A percentile compares a stretch with the other conserved stretches of the same genome.
phyloP scores from a whole-genome alignment of 2,888 invertebrate genomes.

The Plebejus anna region DNA sequence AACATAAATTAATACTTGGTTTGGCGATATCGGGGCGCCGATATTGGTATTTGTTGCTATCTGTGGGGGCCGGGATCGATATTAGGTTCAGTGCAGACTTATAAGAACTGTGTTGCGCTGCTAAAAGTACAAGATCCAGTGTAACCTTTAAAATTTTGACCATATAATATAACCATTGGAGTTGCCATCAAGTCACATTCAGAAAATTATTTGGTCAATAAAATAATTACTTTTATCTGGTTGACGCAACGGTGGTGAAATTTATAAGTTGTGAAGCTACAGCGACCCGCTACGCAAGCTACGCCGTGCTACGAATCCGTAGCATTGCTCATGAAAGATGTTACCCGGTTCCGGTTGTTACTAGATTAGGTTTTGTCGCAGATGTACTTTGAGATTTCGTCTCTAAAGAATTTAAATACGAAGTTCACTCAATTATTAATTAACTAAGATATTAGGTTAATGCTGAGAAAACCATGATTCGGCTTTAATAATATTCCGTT shows the following conservation, averaged over 20 bases:
- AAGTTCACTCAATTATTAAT: not conserved
- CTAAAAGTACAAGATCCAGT: not conserved
- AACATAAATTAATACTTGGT: conserved; percentile 71
- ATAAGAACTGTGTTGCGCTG: too few relatives aligned
- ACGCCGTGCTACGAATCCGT: too few relatives aligned
- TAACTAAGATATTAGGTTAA: not conserved
- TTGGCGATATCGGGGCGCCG: conserved; percentile 40
- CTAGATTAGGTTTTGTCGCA: too few relatives aligned
- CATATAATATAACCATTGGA: too few relatives aligned
- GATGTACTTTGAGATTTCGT: not conserved
- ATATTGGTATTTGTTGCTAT: conserved; percentile 40
- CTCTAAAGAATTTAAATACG: not conserved
- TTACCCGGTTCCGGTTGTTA: too few relatives aligned
- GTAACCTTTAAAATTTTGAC: not conserved
- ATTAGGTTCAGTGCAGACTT: not conserved
- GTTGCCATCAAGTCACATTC: too few relatives aligned
- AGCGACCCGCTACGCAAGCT: too few relatives aligned
- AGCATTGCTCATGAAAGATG: too few relatives aligned
- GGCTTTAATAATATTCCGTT: not conserved
- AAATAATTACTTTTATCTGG: too few relatives aligned
- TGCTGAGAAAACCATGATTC: not conserved
- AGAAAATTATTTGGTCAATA: too few relatives aligned
- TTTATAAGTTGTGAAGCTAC: too few relatives aligned
- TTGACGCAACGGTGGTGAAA: too few relatives aligned
- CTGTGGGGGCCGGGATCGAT: conserved; percentile 3